These are phyloP conservation scores for Holocentrus rufus DNA, from an alignment of 2,797 vertebrate species.

Conservation along the genomic window DNA sequence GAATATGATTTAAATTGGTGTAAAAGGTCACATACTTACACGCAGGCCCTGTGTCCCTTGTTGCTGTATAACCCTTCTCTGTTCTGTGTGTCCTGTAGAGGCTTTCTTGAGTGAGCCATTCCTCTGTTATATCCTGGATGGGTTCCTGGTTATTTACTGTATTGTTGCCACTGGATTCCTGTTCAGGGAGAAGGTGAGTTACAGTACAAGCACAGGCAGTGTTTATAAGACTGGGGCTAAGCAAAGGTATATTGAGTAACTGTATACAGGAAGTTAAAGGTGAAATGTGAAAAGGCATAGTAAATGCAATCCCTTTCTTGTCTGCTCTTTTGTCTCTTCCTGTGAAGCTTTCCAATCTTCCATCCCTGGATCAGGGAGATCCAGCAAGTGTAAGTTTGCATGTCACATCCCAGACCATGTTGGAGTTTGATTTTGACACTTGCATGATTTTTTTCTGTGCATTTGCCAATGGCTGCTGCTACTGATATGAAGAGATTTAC, in stretches of 20 bases:
- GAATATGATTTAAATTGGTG: neutral
- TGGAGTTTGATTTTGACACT: neutral
- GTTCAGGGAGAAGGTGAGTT: conserved; percentile 88
- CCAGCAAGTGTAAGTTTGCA: neutral
- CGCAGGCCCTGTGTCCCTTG: neutral
- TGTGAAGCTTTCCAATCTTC: conserved; percentile 36
- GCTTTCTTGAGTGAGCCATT: conserved; percentile 77
- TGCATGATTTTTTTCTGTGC: neutral
- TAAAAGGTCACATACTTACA: neutral
- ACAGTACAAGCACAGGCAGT: neutral
- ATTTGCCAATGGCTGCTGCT: neutral
- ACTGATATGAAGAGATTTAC: neutral
- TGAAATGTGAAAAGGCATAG: neutral
- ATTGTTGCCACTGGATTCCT: conserved; percentile 86
- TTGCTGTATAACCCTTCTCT: neutral
- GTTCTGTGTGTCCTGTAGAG: conserved; percentile 63
- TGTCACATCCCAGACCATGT: neutral
- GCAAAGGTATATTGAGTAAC: neutral
- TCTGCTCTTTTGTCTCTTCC: neutral
- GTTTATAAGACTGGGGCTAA: neutral
- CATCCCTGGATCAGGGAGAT: neutral
- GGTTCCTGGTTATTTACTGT: conserved; percentile 88
- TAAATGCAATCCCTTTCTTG: neutral
- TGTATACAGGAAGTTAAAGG: neutral
- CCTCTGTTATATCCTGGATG: conserved; percentile 91